Conservation (phyloP, 2,797 vertebrate genomes). For the Pangasius mekongensis region DNA sequence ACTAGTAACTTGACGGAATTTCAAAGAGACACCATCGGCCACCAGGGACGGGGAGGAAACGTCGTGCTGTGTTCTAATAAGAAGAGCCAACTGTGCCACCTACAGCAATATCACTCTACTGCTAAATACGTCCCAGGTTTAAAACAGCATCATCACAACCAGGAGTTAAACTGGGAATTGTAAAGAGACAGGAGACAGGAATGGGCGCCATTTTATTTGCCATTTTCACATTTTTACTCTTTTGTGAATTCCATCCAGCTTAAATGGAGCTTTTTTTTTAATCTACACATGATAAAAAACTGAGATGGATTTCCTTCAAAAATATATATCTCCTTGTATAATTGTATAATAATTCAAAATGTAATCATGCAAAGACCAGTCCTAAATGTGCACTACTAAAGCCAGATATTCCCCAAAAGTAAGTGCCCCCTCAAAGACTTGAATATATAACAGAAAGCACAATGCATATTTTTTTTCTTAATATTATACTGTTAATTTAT, state of each 20-base stretch:
- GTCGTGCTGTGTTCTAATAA: constrained; percentile 1
- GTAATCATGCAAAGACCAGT: neutral
- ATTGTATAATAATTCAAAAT: neutral
- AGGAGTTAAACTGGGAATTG: neutral
- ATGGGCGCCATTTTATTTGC: neutral
- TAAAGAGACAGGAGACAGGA: neutral
- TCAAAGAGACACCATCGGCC: constrained; percentile 51
- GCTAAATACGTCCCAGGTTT: neutral
- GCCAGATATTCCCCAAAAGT: neutral
- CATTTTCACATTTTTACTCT: neutral
- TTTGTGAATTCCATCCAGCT: neutral
- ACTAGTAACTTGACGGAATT: constrained; percentile 43
- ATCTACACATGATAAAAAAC: neutral
- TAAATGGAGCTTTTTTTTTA: neutral
- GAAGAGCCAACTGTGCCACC: constrained; percentile 8
- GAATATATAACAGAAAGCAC: neutral
- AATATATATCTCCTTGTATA: neutral
- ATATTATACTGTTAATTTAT: neutral
- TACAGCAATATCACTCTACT: neutral
- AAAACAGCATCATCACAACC: neutral
- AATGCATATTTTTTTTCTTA: neutral
- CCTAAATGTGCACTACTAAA: neutral
- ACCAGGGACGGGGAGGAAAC: constrained; percentile 34
- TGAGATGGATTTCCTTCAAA: neutral
- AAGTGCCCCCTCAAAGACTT: neutral